A percentile compares a stretch with the other conserved stretches of the same genome.
Conservation (phyloP, 2,888 invertebrate genomes). For the Criorhina ranunculi region DNA sequence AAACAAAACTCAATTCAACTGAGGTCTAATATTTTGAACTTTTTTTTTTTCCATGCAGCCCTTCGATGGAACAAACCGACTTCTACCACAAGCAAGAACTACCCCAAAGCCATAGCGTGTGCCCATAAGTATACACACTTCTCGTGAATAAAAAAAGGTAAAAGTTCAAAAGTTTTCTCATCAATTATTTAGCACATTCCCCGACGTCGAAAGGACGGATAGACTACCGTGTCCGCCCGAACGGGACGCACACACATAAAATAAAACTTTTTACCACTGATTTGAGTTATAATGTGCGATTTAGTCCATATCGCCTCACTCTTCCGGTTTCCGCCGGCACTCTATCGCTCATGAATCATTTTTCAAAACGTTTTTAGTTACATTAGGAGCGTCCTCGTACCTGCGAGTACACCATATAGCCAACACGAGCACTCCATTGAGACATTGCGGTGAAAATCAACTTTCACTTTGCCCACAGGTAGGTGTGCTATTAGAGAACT, state of each 20-base stretch:
- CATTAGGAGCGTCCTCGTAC: background rate
- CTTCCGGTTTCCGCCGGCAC: slow-evolving; percentile 29
- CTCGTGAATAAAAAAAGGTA: slow-evolving; percentile 43
- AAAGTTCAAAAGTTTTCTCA: slow-evolving; percentile 75
- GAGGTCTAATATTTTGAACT: slow-evolving; percentile 66
- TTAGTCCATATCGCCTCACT: slow-evolving; percentile 58
- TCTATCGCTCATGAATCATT: slow-evolving; percentile 62
- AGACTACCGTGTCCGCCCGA: slow-evolving; percentile 1
- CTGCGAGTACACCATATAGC: background rate
- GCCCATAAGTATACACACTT: slow-evolving; percentile 8
- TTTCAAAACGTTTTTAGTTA: slow-evolving; percentile 41
- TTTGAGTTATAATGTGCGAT: slow-evolving; percentile 75
- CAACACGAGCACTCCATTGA: background rate
- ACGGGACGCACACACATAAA: slow-evolving; percentile 26
- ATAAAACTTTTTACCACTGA: slow-evolving; percentile 67
- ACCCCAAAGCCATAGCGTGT: slow-evolving; percentile 29
- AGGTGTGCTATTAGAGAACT: slow-evolving; percentile 5
- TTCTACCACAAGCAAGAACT: background rate
- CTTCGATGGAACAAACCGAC: background rate
- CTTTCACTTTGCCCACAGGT: slow-evolving; percentile 62
- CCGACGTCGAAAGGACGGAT: slow-evolving; percentile 24
- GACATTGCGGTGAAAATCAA: slow-evolving; percentile 44
- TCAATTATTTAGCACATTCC: slow-evolving; percentile 74
- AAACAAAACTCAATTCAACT: slow-evolving; percentile 71
- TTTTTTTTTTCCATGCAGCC: slow-evolving; percentile 18